Conservation (phyloP, 2,113 vertebrate species). For the Nyctereutes procyonoides region DNA sequence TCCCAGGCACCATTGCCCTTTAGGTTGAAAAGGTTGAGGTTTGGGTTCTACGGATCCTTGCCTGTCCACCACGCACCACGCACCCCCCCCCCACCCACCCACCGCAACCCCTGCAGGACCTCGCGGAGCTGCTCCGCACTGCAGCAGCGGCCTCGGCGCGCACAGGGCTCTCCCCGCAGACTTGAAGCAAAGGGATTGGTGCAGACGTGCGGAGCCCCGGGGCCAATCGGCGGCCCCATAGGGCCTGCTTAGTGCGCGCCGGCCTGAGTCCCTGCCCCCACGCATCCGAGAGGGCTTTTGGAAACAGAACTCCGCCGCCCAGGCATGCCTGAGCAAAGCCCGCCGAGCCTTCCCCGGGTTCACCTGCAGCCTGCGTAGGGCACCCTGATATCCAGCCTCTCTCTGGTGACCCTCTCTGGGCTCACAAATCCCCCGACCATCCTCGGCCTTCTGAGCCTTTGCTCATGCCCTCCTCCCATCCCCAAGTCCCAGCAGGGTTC, state of each 20-base stretch:
- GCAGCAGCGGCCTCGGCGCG: background rate
- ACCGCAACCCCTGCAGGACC: background rate
- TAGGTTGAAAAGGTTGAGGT: background rate
- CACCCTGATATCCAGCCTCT: background rate
- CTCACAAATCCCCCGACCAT: background rate
- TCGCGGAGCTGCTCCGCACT: background rate
- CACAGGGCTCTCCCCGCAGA: background rate
- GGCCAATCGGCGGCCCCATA: rapidly evolving
- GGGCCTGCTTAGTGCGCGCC: background rate
- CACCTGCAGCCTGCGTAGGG: rapidly evolving
- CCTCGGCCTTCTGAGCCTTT: background rate
- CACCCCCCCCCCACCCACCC: background rate
- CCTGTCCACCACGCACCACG: too few relatives aligned
- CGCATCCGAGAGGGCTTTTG: background rate
- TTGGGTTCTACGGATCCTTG: background rate
- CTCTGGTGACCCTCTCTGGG: background rate
- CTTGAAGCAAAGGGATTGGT: too few relatives aligned
- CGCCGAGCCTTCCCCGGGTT: background rate
- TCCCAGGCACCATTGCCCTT: background rate
- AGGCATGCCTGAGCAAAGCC: background rate
- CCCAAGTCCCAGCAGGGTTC: background rate
- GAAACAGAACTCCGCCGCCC: background rate
- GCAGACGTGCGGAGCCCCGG: background rate
- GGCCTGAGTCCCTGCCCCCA: background rate
- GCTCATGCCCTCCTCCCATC: too few relatives aligned